Conservation (phyloP, 2,113 vertebrate species). For the Lepidothrix coronata region DNA sequence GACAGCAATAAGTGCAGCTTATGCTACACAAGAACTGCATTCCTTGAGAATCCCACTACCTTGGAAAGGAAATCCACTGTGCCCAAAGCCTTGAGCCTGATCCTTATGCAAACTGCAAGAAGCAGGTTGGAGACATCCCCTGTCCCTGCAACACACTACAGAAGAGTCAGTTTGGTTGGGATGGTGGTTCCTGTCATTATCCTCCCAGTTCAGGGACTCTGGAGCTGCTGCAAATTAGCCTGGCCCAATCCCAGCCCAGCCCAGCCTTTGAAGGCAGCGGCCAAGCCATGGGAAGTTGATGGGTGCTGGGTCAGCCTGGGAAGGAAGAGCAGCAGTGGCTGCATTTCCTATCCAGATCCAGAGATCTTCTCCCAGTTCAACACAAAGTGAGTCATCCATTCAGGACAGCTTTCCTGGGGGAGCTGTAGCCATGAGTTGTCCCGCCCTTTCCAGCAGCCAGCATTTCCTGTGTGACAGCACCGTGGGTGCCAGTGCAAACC, state of each 20-base stretch:
- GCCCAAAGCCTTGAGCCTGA: neutral
- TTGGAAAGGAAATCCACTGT: neutral
- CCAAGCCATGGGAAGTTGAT: rapidly evolving
- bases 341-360: neutral
- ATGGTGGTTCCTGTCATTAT: neutral
- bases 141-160: neutral
- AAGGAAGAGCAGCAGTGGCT: neutral
- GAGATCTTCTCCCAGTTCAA: neutral
- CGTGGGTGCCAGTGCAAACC: neutral
- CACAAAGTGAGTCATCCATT: neutral
- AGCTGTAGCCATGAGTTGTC: neutral
- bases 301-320: neutral
- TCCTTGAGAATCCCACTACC: neutral
- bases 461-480: neutral
- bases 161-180: neutral
- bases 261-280: neutral
- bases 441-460: neutral
- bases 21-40: too few relatives aligned
- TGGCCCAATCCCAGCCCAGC: neutral
- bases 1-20: rapidly evolving
- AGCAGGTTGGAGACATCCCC: neutral
- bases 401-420: neutral
- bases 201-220: neutral
- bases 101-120: neutral
- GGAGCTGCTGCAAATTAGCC: neutral